A percentile compares a stretch with the other conserved stretches of the same genome.
phyloP scores from a whole-genome alignment of 2,888 invertebrate genomes.

The Dexiosoma caninum region DNA sequence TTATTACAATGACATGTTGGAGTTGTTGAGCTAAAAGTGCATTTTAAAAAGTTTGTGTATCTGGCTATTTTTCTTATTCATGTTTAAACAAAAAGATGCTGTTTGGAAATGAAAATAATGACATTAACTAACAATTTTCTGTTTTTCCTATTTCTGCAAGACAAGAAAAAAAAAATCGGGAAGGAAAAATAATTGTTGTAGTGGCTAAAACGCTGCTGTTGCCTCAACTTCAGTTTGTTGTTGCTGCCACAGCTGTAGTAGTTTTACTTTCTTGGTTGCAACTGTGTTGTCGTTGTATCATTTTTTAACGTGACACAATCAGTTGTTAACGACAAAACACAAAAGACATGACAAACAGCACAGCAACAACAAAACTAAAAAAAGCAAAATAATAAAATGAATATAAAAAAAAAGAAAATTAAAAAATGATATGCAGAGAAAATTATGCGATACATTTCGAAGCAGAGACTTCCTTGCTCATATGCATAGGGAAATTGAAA shows the following conservation, averaged over 20 bases:
- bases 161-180: no score
- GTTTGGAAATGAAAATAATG: constrained; percentile 54
- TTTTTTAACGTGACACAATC: constrained; percentile 60
- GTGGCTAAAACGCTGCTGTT: constrained; percentile 22
- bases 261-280: background rate
- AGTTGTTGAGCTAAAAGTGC: background rate
- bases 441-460: constrained; percentile 38
- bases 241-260: constrained; percentile 24
- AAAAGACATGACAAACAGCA: constrained; percentile 35
- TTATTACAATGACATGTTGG: constrained; percentile 32
- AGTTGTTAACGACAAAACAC: constrained; percentile 52
- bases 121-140: constrained; percentile 43
- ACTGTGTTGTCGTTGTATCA: constrained; percentile 43
- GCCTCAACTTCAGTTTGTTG: background rate
- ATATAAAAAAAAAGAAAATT: background rate
- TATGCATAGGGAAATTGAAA: background rate
- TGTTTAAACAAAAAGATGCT: constrained; percentile 21
- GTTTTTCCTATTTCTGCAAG: background rate
- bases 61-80: no score
- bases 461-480: constrained; percentile 3
- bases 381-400: constrained; percentile 38
- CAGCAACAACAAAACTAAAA: constrained; percentile 38
- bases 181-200: constrained; percentile 2
- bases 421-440: constrained; percentile 9
- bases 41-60: background rate